Conservation (phyloP, 2,797 vertebrate genomes). For the Microctenopoma stevenorrisi region DNA sequence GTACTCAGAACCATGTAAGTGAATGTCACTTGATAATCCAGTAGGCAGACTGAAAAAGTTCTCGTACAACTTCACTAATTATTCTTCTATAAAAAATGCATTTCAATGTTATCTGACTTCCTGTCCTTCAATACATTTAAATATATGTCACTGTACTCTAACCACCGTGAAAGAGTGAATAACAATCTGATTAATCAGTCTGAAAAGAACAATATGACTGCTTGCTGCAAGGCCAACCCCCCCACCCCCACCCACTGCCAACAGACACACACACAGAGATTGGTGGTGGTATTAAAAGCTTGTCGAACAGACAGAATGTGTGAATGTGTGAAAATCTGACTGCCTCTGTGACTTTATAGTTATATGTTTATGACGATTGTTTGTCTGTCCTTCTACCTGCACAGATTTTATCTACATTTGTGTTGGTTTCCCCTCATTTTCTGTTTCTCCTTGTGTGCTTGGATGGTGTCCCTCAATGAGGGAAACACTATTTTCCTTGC, state of each 20-base stretch:
- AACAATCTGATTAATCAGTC: conserved; percentile 43
- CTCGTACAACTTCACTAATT: conserved; percentile 1
- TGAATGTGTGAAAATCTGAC: conserved; percentile 45
- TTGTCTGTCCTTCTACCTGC: neutral
- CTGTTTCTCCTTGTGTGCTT: conserved; percentile 23
- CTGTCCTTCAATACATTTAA: conserved; percentile 39
- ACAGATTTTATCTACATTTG: conserved; percentile 10
- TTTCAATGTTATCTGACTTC: conserved; percentile 56
- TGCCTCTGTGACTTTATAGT: conserved; percentile 42
- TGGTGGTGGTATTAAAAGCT: conserved; percentile 52
- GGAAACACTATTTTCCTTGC: conserved; percentile 36
- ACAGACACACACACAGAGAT: conserved; percentile 19
- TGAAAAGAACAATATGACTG: conserved; percentile 36
- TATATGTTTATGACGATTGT: conserved; percentile 29
- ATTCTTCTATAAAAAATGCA: conserved; percentile 27
- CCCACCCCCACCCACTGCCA: too few relatives aligned
- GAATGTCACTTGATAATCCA: neutral
- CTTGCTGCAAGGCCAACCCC: conserved; percentile 41
- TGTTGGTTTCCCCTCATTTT: conserved; percentile 27
- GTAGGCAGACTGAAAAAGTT: neutral
- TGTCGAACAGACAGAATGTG: conserved; percentile 54
- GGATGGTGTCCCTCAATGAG: conserved; percentile 22
- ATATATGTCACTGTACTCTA: conserved; percentile 41
- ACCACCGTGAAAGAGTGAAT: conserved; percentile 16
- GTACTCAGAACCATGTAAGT: neutral